Conservation (phyloP, 2,113 vertebrate genomes). For the Gambusia holbrooki region DNA sequence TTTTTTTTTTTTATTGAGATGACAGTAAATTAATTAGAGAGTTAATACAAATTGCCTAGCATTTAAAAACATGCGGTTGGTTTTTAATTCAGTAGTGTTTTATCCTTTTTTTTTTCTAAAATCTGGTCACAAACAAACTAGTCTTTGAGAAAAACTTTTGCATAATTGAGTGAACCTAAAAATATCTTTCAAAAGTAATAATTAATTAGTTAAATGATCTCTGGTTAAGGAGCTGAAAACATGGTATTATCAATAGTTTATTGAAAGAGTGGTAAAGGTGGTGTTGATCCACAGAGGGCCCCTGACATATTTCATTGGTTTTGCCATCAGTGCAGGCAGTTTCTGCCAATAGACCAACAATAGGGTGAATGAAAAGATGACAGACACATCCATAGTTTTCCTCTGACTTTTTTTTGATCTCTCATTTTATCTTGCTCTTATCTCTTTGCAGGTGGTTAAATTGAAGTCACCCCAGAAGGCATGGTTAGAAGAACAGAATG, state of each 20-base stretch:
- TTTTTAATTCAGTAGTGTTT: neutral
- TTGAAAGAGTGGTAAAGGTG: neutral
- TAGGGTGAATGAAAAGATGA: constrained; percentile 45
- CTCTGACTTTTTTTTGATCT: constrained; percentile 37
- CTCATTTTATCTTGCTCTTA: constrained; percentile 34
- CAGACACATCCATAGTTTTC: constrained; percentile 51
- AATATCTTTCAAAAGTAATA: neutral
- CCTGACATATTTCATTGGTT: constrained; percentile 1
- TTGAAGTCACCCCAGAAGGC: constrained; percentile 23
- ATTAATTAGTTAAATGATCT: neutral
- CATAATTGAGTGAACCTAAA: neutral
- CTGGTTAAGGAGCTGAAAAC: neutral
- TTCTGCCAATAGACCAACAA: constrained; percentile 36
- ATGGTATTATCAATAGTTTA: neutral
- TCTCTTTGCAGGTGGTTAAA: constrained; percentile 48
- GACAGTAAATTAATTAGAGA: constrained; percentile 10
- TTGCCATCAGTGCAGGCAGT: constrained; percentile 26
- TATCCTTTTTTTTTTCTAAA: neutral
- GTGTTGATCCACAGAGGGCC: neutral
- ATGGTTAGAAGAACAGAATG: constrained; percentile 17
- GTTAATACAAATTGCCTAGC: neutral
- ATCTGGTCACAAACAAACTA: no score
- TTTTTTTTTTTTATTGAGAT: constrained; percentile 6
- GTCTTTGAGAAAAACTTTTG: neutral
- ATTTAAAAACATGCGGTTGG: neutral